phyloP scores from a whole-genome alignment of 2,797 vertebrate species.

The Pitangus sulphuratus region DNA sequence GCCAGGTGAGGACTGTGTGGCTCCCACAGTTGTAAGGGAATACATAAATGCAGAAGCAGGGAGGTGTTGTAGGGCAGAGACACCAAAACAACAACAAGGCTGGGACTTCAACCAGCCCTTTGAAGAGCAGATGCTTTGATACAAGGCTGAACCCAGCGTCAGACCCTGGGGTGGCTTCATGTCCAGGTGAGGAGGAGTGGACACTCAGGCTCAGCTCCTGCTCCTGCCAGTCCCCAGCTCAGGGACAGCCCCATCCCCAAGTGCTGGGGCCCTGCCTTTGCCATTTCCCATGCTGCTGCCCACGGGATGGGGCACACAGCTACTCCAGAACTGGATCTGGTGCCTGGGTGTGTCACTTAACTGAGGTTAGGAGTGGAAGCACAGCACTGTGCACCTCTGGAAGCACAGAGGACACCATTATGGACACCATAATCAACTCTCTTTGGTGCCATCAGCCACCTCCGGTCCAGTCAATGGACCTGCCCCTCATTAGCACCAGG shows the following conservation, averaged over 20 bases:
- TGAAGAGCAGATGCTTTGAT: background rate
- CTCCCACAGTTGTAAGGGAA: background rate
- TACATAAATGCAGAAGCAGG: background rate
- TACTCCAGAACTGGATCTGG: background rate
- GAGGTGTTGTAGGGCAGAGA: background rate
- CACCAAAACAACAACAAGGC: background rate
- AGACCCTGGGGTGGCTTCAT: accelerated
- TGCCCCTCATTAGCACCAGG: accelerated
- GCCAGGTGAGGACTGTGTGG: background rate
- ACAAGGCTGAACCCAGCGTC: background rate
- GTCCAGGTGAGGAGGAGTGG: background rate
- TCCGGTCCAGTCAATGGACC: accelerated
- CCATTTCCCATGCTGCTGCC: background rate
- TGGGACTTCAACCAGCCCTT: background rate
- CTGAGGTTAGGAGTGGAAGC: background rate
- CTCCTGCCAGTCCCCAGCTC: background rate
- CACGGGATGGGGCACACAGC: background rate
- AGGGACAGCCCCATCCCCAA: background rate
- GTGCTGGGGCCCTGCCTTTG: background rate
- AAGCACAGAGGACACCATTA: background rate
- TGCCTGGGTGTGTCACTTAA: background rate
- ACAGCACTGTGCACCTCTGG: background rate
- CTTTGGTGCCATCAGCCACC: background rate
- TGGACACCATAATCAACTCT: accelerated
- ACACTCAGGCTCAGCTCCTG: background rate